Conservation (phyloP, 2,797 vertebrate genomes). For the Tolypeutes matacus region DNA sequence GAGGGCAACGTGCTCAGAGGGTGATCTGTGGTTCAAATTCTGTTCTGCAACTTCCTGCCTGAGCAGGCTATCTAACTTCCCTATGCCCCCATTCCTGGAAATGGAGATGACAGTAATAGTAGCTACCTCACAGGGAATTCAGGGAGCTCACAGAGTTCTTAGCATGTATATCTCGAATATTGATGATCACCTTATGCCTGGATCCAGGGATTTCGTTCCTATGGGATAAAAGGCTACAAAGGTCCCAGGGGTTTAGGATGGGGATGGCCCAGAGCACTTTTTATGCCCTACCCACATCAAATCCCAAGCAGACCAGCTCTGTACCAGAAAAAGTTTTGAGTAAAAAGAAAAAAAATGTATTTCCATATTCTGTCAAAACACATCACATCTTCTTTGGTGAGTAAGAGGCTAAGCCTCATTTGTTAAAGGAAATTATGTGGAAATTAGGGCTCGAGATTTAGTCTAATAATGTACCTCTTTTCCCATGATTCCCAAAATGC, state of each 20-base stretch:
- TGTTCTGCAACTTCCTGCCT: background rate
- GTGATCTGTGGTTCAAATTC: background rate
- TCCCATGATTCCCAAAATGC: background rate
- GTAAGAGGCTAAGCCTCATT: background rate
- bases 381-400: background rate
- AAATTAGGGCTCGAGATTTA: background rate
- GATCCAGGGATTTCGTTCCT: background rate
- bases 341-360: background rate
- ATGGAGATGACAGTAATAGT: rapidly evolving
- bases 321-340: background rate
- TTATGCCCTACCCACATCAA: background rate
- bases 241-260: too few species aligned
- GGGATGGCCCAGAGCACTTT: background rate
- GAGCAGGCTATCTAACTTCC: background rate
- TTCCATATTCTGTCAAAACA: background rate
- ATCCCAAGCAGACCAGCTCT: background rate
- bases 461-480: background rate
- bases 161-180: too few species aligned
- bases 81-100: background rate
- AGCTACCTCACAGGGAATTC: background rate
- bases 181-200: rapidly evolving
- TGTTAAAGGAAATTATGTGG: background rate
- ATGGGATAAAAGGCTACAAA: rapidly evolving
- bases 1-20: rapidly evolving
- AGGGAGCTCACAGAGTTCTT: background rate